phyloP scores from a whole-genome alignment of 35 echinoderm and acorn worm genomes.

The Ophiothrix spiculata region DNA sequence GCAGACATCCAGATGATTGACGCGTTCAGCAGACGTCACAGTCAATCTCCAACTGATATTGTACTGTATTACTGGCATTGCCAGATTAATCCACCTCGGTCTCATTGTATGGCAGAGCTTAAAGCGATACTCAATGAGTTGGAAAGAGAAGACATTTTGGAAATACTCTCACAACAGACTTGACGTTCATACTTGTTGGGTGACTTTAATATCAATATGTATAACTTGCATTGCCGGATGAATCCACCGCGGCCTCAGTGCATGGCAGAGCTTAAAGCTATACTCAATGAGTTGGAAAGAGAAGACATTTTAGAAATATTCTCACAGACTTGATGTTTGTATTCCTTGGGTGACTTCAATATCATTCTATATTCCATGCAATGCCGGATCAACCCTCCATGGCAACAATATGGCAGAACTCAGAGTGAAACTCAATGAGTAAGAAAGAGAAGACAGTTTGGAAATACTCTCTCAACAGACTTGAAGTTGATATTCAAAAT shows the following conservation, averaged over 20 bases:
- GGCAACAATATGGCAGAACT: constrained; percentile 14
- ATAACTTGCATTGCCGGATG: constrained; percentile 10
- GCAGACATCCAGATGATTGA: constrained; percentile 8
- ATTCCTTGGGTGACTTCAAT: too few species aligned
- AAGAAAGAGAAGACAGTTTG: constrained; percentile 15
- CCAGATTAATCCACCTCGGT: constrained; percentile 4
- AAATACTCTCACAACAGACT: background rate
- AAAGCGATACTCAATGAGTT: constrained; percentile 13
- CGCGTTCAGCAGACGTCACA: constrained; percentile 17
- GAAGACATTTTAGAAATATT: constrained; percentile 14
- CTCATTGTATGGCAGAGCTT: constrained; percentile 9
- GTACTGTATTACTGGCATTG: constrained; percentile 21
- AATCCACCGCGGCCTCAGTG: constrained; percentile 2
- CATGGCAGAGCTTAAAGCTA: constrained; percentile 13
- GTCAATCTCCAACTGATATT: constrained; percentile 9
- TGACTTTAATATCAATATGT: too few species aligned
- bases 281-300: constrained; percentile 11
- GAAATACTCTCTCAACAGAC: too few species aligned
- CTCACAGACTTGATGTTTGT: too few species aligned
- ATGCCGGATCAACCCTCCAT: background rate
- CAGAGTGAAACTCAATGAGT: background rate
- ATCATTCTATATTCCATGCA: constrained; percentile 19
- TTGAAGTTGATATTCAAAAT: too few species aligned
- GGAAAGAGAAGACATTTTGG: constrained; percentile 15
- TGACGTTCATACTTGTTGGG: too few species aligned